Evolutionary conservation across 1,140 invertebrate species (phyloP), one percentile per base, ranked within the genome.

Genomic region (Drosophila sucinea): DNA sequence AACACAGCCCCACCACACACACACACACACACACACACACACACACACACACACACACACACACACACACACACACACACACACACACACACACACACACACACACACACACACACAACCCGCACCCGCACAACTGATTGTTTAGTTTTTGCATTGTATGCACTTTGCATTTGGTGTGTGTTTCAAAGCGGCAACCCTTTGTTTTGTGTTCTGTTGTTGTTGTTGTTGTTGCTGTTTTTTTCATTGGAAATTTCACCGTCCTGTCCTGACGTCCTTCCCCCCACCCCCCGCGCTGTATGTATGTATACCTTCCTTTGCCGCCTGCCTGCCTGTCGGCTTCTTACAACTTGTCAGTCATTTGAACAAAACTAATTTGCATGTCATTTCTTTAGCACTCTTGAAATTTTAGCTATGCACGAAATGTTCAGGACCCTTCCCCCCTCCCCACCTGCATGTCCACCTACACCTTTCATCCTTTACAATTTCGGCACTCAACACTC

Each of bases 281-380:
- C n/a, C 11, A n/a, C 35, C 8, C 10, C 6, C 8, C 25, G 11
- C 25, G 17, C 17, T 17, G 17, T 17, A 17, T 17, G 17, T 17
- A 17, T 27, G 27, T n/a, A 47, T 4, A 5, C 30, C 54, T 32
- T 29, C 17, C 44, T 40, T 23, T 25, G 2, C 44, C 17, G 33
- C 29, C 44, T 44, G 38, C 25, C 64, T 25, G 63, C 58, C 47
- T 61, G 72, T 70, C 60, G 77, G 70, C 81, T 67, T 86, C 58
- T 82, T 83, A 86, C 85, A 89, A 82, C 79, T 82, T 90, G 86
- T 90, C 86, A 90, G 86, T 90, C 87, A 90, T 90, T 90, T 81
- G 77, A 90, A 90, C 87, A 87, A 90, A 90, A 90, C 87, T 90
- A 90, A 90, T 90, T 90, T 90, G 87, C 87, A 90, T 90, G 87